Conservation (phyloP, 2,797 vertebrate genomes). For the Coccyzus lansbergi region DNA sequence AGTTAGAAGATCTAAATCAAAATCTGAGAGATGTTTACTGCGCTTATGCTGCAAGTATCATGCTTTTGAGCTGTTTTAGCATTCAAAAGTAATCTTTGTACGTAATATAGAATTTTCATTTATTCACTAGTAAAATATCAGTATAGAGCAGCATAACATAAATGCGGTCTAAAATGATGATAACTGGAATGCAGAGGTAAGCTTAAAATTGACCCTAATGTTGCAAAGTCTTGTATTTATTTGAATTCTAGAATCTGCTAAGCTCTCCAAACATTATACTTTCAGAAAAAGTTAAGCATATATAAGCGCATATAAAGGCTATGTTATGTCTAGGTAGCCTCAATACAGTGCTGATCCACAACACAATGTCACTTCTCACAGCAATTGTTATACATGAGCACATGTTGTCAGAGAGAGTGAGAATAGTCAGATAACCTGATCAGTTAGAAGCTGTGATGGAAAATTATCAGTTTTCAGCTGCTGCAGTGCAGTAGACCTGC, state of each 20-base stretch:
- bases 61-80: neutral
- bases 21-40: neutral
- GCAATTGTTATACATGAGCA: neutral
- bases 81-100: neutral
- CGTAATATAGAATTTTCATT: accelerated
- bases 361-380: neutral
- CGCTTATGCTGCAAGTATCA: neutral
- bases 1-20: neutral
- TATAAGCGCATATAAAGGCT: too few relatives aligned
- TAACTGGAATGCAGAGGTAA: too few relatives aligned
- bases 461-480: neutral
- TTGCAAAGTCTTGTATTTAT: neutral
- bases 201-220: neutral
- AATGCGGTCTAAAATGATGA: neutral
- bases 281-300: neutral
- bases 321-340: neutral
- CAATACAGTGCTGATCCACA: neutral
- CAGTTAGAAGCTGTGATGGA: neutral
- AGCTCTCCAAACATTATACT: accelerated
- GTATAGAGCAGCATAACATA: neutral
- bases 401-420: too few relatives aligned
- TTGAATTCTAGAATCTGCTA: neutral
- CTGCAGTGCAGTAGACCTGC: accelerated
- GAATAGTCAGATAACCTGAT: neutral
- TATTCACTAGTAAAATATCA: neutral